phyloP scores from a whole-genome alignment of 2,888 invertebrate species.

The Microctonus brassicae region DNA sequence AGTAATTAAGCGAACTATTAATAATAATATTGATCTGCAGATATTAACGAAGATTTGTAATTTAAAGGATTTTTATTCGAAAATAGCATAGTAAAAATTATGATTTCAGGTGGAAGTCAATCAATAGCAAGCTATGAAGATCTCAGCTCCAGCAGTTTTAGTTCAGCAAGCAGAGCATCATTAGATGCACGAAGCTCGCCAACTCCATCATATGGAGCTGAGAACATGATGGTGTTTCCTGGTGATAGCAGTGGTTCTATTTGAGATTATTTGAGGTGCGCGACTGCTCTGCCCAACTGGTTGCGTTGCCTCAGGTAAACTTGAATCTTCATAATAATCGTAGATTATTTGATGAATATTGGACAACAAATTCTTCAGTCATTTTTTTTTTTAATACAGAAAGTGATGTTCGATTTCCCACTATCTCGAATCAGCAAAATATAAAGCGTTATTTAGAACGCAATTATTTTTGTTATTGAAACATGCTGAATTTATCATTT shows the following conservation, averaged over 20 bases:
- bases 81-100: constrained; percentile 7
- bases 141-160: constrained; percentile 87
- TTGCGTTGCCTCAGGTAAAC: constrained; percentile 64
- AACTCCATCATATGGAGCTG: constrained; percentile 81
- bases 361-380: neutral
- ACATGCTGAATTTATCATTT: too few relatives aligned
- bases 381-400: neutral
- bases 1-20: too few relatives aligned
- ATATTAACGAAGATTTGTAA: neutral
- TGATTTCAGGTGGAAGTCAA: constrained; percentile 73
- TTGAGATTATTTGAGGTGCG: constrained; percentile 67
- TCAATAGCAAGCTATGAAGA: constrained; percentile 79
- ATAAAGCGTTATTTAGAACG: too few relatives aligned
- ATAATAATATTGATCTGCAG: too few relatives aligned
- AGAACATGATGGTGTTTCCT: constrained; percentile 83
- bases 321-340: neutral
- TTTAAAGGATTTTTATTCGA: neutral
- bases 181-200: constrained; percentile 80
- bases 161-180: constrained; percentile 84
- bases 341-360: neutral
- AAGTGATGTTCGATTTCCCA: neutral
- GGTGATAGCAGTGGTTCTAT: constrained; percentile 82
- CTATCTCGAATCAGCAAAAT: too few relatives aligned
- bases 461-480: too few relatives aligned
- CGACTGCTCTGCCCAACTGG: constrained; percentile 60